These are phyloP conservation scores for Ochotona curzoniae DNA, from an alignment of 2,113 vertebrate genomes.

Conservation along the genomic window DNA sequence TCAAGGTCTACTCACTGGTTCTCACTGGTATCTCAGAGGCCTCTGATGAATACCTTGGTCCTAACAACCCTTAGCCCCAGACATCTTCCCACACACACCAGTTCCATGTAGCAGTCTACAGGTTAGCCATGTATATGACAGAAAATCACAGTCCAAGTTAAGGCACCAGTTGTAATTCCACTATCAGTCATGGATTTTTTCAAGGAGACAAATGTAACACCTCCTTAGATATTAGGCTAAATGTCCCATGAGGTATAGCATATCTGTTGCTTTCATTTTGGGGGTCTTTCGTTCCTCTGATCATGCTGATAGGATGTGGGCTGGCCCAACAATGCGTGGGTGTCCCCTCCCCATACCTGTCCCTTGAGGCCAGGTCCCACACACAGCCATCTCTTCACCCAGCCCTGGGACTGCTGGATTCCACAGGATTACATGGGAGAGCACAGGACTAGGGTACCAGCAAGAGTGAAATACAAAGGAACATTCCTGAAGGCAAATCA, in stretches of 20 bases:
- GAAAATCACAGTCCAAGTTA: neutral
- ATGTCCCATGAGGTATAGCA: neutral
- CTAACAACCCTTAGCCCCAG: neutral
- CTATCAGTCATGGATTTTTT: neutral
- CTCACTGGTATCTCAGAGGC: neutral
- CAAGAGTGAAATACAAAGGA: neutral
- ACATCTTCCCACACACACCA: neutral
- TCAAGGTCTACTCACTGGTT: neutral
- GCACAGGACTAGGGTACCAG: neutral
- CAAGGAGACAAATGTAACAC: neutral
- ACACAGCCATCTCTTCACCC: neutral
- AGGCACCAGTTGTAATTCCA: neutral
- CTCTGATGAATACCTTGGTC: neutral
- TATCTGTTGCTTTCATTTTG: neutral
- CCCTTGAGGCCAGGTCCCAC: neutral
- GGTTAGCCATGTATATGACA: neutral
- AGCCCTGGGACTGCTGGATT: neutral
- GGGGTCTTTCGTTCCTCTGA: neutral
- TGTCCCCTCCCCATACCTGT: neutral
- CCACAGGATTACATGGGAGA: neutral
- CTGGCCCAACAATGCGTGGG: neutral
- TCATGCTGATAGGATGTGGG: neutral
- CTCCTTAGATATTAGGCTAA: neutral
- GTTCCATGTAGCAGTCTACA: neutral
- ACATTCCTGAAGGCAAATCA: slow-evolving; percentile 7